Evolutionary conservation across 64 coral and sea anemone species (phyloP).

Genomic region (Montipora cactus): DNA sequence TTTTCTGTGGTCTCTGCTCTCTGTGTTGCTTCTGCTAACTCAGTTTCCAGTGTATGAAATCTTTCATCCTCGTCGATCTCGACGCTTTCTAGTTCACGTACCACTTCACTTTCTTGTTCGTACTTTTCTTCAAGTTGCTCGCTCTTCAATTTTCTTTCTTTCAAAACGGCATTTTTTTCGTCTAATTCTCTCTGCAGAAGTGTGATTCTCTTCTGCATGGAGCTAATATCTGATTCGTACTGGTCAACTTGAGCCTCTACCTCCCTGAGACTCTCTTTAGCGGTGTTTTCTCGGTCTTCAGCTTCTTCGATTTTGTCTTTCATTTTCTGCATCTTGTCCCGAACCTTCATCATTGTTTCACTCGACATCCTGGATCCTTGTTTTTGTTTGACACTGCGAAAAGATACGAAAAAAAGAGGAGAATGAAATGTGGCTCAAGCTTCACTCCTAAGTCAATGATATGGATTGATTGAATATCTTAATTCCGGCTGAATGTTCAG

Average conservation of each 20-base stretch:
- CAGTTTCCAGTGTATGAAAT: constrained; percentile 70
- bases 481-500: not conserved
- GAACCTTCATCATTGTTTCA: constrained; percentile 72
- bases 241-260: constrained; percentile 24
- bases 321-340: constrained; percentile 88
- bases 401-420: not conserved
- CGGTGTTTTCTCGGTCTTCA: constrained; percentile 81
- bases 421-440: not conserved
- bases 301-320: constrained; percentile 91
- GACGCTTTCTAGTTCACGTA: constrained; percentile 69
- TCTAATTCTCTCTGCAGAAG: constrained; percentile 74
- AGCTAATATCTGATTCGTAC: constrained; percentile 81
- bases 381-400: not conserved
- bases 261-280: constrained; percentile 71
- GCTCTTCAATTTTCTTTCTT: constrained; percentile 63
- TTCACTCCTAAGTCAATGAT: not conserved
- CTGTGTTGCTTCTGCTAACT: constrained; percentile 65
- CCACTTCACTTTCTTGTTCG: constrained; percentile 70
- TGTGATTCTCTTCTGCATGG: constrained; percentile 74
- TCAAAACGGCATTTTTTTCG: constrained; percentile 37
- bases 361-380: constrained; percentile 60
- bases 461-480: not conserved
- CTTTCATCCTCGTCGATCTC: constrained; percentile 93
- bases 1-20: constrained; percentile 64
- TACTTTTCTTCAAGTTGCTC: constrained; percentile 59